Evolutionary conservation across 2,888 invertebrate species (phyloP).

Genomic region (Drosophila meridiana): DNA sequence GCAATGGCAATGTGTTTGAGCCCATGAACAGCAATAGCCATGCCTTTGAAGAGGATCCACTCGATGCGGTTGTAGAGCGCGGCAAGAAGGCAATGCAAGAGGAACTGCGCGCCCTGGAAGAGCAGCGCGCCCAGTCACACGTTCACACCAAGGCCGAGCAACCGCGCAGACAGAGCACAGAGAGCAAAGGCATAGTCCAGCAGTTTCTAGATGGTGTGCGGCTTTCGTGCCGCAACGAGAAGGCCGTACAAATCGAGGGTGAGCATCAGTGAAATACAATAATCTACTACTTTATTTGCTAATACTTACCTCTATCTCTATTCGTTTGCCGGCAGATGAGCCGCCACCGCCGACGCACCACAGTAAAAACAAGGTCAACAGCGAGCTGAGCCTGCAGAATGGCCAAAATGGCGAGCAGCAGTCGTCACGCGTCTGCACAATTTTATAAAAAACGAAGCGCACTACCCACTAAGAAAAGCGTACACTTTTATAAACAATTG

Average conservation of each 20-base stretch:
- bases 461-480: conserved; percentile 14
- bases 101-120: conserved; percentile 68
- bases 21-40: conserved; percentile 47
- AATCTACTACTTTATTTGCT: background rate
- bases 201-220: conserved; percentile 80
- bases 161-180: conserved; percentile 42
- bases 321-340: conserved; percentile 73
- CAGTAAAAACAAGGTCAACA: conserved; percentile 75
- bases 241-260: conserved; percentile 82
- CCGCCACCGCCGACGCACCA: conserved; percentile 65
- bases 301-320: conserved; percentile 46
- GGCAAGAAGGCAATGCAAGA: conserved; percentile 75
- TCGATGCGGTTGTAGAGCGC: conserved; percentile 73
- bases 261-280: background rate
- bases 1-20: conserved; percentile 50
- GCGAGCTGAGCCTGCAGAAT: conserved; percentile 69
- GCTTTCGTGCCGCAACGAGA: conserved; percentile 81
- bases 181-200: conserved; percentile 77
- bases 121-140: conserved; percentile 43
- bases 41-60: conserved; percentile 67
- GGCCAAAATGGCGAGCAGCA: conserved; percentile 59
- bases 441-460: conserved; percentile 78
- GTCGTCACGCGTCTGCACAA: conserved; percentile 84
- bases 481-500: conserved; percentile 68
- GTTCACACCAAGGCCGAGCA: conserved; percentile 26